Conservation (phyloP, 2,797 vertebrate species). For the Pseudomugil gertrudae region DNA sequence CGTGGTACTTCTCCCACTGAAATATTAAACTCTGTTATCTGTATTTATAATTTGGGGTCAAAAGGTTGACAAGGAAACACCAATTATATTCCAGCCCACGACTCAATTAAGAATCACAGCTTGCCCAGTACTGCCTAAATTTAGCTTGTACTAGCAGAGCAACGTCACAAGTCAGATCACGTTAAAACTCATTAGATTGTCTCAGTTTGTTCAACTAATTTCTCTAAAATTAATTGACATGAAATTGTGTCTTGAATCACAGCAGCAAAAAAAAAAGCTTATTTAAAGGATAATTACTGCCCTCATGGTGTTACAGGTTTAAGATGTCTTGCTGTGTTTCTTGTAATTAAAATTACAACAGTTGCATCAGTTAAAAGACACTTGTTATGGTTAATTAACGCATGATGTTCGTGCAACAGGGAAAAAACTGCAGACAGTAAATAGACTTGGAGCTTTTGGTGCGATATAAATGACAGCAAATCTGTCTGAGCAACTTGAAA, state of each 20-base stretch:
- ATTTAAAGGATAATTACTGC: no score
- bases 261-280: background rate
- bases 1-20: no score
- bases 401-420: no score
- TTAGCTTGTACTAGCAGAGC: constrained; percentile 75
- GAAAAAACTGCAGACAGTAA: no score
- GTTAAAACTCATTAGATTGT: constrained; percentile 69
- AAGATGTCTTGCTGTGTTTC: no score
- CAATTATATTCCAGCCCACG: constrained; percentile 62
- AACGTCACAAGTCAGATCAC: constrained; percentile 76
- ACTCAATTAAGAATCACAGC: constrained; percentile 73
- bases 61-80: constrained; percentile 45
- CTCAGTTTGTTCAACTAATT: constrained; percentile 48
- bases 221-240: constrained; percentile 19
- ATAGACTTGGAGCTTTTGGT: no score
- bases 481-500: background rate
- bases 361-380: no score
- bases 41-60: no score
- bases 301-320: no score
- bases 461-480: background rate
- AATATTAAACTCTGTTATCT: no score
- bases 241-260: background rate
- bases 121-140: constrained; percentile 61
- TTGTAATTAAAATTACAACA: no score
- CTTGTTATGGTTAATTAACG: no score